Percentiles rank a stretch among this genome's conserved stretches.
Evolutionary conservation across 2,888 invertebrate genomes (phyloP).

Genomic region (Clunio marinus): DNA sequence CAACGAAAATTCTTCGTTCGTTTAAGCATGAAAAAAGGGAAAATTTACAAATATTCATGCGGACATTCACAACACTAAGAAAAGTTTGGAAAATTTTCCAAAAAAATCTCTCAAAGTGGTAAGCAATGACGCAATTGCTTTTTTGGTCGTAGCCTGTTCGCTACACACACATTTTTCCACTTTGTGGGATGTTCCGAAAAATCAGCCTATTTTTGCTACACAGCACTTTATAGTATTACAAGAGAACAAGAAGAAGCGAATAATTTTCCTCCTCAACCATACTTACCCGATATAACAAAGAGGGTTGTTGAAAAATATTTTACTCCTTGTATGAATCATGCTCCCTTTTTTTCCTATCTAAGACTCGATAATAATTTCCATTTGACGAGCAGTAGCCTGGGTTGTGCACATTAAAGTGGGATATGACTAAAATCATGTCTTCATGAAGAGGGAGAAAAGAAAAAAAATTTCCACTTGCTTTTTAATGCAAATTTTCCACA

Average conservation of each 20-base stretch:
- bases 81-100: constrained; percentile 14
- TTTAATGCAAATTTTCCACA: neutral
- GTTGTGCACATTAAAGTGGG: neutral
- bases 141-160: constrained; percentile 11
- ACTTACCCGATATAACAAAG: neutral
- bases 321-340: neutral
- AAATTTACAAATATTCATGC: no score
- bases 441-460: neutral
- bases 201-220: constrained; percentile 34
- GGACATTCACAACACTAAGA: neutral
- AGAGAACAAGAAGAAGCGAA: no score
- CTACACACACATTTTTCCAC: constrained; percentile 20
- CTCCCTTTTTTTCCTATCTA: neutral
- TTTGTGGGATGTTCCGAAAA: constrained; percentile 38
- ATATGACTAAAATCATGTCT: neutral
- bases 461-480: no score
- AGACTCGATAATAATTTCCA: neutral
- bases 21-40: neutral
- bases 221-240: neutral
- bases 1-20: neutral
- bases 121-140: neutral
- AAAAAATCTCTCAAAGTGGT: no score
- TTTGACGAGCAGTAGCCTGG: neutral
- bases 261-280: constrained; percentile 4
- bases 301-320: constrained; percentile 25